These are phyloP conservation scores for Squalus acanthias DNA, from an alignment of 2,797 vertebrate genomes.

Conservation along the genomic window DNA sequence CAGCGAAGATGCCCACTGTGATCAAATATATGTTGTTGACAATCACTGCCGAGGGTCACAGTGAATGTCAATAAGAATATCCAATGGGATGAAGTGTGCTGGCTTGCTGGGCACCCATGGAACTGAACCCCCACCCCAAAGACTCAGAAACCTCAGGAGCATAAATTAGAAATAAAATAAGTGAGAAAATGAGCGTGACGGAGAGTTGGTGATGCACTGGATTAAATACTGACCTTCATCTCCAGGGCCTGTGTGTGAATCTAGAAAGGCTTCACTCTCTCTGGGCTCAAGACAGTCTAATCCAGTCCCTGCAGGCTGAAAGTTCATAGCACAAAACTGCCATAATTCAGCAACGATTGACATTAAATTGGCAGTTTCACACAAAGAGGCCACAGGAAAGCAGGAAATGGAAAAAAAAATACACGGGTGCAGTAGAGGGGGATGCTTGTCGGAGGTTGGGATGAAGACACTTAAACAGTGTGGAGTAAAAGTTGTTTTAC, in stretches of 20 bases:
- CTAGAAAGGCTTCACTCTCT: neutral
- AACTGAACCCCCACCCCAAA: neutral
- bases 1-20: neutral
- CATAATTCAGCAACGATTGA: neutral
- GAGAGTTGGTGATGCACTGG: neutral
- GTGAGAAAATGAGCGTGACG: neutral
- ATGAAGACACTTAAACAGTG: neutral
- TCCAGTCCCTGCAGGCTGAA: neutral
- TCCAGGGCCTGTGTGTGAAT: neutral
- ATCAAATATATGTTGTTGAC: neutral
- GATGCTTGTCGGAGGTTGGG: neutral
- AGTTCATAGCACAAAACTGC: neutral
- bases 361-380: constrained; percentile 4
- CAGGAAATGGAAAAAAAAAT: neutral
- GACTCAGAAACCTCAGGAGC: neutral
- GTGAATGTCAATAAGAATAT: no score
- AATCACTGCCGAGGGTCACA: no score
- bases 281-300: neutral
- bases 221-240: neutral
- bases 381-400: neutral
- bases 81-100: neutral
- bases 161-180: neutral
- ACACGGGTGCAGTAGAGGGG: neutral
- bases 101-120: no score
- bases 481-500: neutral